phyloP scores from a whole-genome alignment of 2,888 invertebrate species.

The Anarsia innoxiella region DNA sequence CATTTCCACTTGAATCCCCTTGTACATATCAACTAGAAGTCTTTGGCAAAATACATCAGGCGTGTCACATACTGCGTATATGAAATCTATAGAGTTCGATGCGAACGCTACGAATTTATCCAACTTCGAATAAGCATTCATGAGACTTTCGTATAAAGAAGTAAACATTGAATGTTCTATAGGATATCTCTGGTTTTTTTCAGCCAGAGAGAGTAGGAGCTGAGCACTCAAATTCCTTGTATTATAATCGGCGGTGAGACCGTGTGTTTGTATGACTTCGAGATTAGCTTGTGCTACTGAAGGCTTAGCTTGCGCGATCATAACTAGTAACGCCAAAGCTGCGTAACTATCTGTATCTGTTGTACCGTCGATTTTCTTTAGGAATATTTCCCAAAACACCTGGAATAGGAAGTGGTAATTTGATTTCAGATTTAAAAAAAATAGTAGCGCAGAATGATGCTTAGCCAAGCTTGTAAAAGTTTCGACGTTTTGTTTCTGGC shows the following conservation, averaged over 20 bases:
- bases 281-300: constrained; percentile 80
- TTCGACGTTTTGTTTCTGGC: no score
- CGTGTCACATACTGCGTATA: constrained; percentile 74
- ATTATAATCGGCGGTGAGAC: constrained; percentile 75
- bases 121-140: constrained; percentile 63
- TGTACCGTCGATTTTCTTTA: constrained; percentile 81
- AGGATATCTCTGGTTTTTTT: constrained; percentile 55
- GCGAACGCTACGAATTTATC: constrained; percentile 70
- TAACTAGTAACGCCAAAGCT: constrained; percentile 84
- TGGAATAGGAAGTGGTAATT: no score
- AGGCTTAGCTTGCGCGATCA: constrained; percentile 78
- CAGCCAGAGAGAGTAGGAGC: constrained; percentile 46
- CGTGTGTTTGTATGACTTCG: constrained; percentile 82
- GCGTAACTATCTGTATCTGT: constrained; percentile 82
- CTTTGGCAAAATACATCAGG: constrained; percentile 72
- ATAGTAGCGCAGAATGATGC: no score
- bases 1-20: constrained; percentile 53
- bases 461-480: no score
- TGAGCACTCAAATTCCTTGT: constrained; percentile 51
- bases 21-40: constrained; percentile 63
- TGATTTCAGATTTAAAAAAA: no score
- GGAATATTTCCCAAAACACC: constrained; percentile 90
- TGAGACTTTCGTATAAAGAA: constrained; percentile 48
- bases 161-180: constrained; percentile 50
- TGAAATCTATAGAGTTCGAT: constrained; percentile 66